Conservation (phyloP, 2,888 invertebrate species). For the Eubasilissa splendida region DNA sequence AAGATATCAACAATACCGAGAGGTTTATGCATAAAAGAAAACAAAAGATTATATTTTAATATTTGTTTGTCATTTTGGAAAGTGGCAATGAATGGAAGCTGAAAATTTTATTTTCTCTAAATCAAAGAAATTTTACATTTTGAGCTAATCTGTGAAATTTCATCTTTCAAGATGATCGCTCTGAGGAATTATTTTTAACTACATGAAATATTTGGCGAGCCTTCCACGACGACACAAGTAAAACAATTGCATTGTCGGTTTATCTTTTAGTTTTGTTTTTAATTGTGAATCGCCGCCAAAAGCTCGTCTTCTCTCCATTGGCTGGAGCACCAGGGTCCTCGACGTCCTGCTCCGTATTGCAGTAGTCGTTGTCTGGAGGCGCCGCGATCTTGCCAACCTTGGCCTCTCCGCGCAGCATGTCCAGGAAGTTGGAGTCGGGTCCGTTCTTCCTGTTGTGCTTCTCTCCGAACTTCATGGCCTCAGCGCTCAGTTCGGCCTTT, state of each 20-base stretch:
- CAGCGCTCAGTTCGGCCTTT: conserved; percentile 78
- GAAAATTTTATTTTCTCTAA: too few relatives aligned
- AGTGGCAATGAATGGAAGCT: too few relatives aligned
- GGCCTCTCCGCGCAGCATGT: conserved; percentile 78
- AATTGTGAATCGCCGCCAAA: conserved; percentile 81
- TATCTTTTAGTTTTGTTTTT: conserved; percentile 80
- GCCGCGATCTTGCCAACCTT: conserved; percentile 55
- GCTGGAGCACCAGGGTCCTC: conserved; percentile 64
- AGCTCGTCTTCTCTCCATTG: conserved; percentile 74
- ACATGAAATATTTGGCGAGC: conserved; percentile 50
- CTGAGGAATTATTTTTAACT: conserved; percentile 9
- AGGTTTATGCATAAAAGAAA: too few relatives aligned
- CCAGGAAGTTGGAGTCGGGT: conserved; percentile 77
- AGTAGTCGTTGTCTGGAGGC: conserved; percentile 60
- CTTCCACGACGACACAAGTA: conserved; percentile 36
- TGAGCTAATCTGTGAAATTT: too few relatives aligned
- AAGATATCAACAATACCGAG: too few relatives aligned
- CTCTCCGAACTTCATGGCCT: conserved; percentile 77
- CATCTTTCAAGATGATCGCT: conserved; percentile 12
- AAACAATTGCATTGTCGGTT: conserved; percentile 59
- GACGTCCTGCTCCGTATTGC: conserved; percentile 64
- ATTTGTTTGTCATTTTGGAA: too few relatives aligned
- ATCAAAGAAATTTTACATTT: too few relatives aligned
- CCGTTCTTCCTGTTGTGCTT: conserved; percentile 68
- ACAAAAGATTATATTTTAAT: too few relatives aligned